Base-by-base conservation (phyloP, 1,140 invertebrate species). In the Eriocheir sinensis region DNA sequence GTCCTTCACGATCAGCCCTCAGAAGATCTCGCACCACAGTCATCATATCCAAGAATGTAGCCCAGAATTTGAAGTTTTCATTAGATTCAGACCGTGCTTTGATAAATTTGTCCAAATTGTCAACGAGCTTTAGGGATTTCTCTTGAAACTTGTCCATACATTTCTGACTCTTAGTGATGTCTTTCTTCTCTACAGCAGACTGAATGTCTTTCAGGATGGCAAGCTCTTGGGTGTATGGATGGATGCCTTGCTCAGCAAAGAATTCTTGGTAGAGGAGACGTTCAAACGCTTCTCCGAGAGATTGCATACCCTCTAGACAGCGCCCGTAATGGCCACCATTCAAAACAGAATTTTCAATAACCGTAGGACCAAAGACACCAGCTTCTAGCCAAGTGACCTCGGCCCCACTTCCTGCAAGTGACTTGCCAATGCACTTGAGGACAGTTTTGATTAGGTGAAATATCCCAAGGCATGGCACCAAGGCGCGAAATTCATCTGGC, bases 301-400 rank as follows among this genome's bases (percentile, higher is more conserved):
- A 30, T n/a, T 89, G 88, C 88, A 89, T 89, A 30, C 88, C 88
- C 88, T 89, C 88, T 12, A 89, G 88, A 89, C 88, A 89, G 88
- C 88, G 88, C 4, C n/a, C 32, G 89, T 91, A 91, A 34, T 91
- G 89, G 30, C 89, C n/a, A 91, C 60, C 89, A 12, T 53, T 91
- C n/a, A 30, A n/a, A 91, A 91, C 60, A 91, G 89, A 91, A 30
- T 79, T 91, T 91, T 60, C 89, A 91, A 79, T 60, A n/a, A 60
- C 48, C 32, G 30, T 72, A n/a, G 88, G 38, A 91, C 89, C 44
- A 91, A 91, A 91, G 48, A 60, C 89, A 91, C 89, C 89, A 15
- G 89, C 41, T 34, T 91, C 44, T 15, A 91, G 12, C 53, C 41
- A 72, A 27, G 38, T 91, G 48, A 60, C 36, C 3, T 91, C 89